Evolutionary conservation across 1,140 invertebrate genomes (phyloP).

Genomic region (Notospermus geniculatus): DNA sequence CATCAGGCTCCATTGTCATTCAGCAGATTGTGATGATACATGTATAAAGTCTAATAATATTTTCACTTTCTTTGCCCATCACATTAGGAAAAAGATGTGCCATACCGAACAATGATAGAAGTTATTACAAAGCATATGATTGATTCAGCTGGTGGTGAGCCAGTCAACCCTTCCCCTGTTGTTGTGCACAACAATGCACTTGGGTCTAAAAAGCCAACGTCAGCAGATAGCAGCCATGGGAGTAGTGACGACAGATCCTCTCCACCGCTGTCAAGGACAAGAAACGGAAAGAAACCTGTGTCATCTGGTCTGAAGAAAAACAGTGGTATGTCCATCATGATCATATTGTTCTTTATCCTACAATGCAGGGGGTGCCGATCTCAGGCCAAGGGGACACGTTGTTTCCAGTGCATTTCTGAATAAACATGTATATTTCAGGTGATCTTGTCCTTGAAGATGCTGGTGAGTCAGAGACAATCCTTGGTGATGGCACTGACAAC

Average conservation of each 20-base stretch:
- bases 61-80: too few relatives aligned
- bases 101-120: constrained; percentile 47
- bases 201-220: background rate
- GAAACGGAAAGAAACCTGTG: background rate
- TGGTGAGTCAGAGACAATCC: constrained; percentile 39
- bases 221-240: background rate
- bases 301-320: too few relatives aligned
- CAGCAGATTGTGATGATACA: too few relatives aligned
- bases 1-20: too few relatives aligned
- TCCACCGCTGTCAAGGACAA: background rate
- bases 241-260: background rate
- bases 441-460: constrained; percentile 33
- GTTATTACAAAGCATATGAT: constrained; percentile 42
- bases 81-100: constrained; percentile 41
- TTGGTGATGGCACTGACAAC: constrained; percentile 40
- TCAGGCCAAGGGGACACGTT: too few relatives aligned
- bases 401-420: too few relatives aligned
- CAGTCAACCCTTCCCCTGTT: background rate
- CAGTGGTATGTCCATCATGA: too few relatives aligned
- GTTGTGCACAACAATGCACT: background rate
- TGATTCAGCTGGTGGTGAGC: too few relatives aligned
- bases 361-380: too few relatives aligned
- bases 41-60: too few relatives aligned
- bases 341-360: too few relatives aligned
- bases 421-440: too few relatives aligned